Evolutionary conservation across 2,888 invertebrate species (phyloP), one percentile per base, ranked within the genome.

Genomic region (Rambutsinella grinnellia): DNA sequence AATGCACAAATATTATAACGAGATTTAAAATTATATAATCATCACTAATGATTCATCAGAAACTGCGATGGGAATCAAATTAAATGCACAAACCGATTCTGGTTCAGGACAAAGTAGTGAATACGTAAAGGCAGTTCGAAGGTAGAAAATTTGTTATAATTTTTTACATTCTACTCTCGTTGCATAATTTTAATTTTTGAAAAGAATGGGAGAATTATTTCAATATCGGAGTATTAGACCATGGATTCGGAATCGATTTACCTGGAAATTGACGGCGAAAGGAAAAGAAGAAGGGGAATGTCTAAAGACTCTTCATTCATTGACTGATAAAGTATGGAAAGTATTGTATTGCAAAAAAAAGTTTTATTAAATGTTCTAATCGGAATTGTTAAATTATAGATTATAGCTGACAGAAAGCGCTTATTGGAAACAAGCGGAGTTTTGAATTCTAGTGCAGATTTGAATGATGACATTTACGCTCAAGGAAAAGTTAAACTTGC

Each of bases 1-100:
- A n/a, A n/a, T n/a, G n/a, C n/a, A n/a, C n/a, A n/a, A n/a, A n/a
- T n/a, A n/a, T n/a, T n/a, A n/a, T n/a, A n/a, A n/a, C n/a, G n/a
- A n/a, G n/a, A n/a, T n/a, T n/a, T n/a, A n/a, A n/a, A n/a, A n/a
- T n/a, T n/a, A n/a, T n/a, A n/a, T n/a, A n/a, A n/a, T n/a, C n/a
- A n/a, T n/a, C n/a, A n/a, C n/a, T n/a, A n/a, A n/a, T n/a, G n/a
- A n/a, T n/a, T n/a, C n/a, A n/a, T n/a, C n/a, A n/a, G 91, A 95
- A 87, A 92, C 94, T 5, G 93, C 95, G 13, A 96, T 96, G 95
- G 95, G 95, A 0, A 90, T 91, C 10, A 89, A 90, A 27, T 87
- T 94, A 0, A 88, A 93, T 85, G 93, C 94, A 0, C 94, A 95
- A 86, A 85, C 81, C 0, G 85, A 86, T 68, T 82, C 81, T 8